Conservation (phyloP, 2,888 invertebrate genomes). For the Trichopria drosophilae region DNA sequence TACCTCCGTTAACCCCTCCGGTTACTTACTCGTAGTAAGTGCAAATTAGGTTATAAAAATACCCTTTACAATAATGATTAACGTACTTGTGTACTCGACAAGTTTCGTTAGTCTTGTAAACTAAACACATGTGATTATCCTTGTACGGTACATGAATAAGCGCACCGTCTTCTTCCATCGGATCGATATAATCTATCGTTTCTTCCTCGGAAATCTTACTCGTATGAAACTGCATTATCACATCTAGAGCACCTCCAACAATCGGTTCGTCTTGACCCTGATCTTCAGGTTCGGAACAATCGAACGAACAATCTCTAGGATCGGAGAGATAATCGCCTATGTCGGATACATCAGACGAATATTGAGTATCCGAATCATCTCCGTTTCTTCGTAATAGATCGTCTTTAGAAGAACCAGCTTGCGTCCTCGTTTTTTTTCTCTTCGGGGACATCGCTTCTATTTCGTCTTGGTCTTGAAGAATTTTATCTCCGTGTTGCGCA, state of each 20-base stretch:
- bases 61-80: constrained; percentile 51
- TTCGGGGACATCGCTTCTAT: constrained; percentile 4
- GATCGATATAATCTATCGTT: constrained; percentile 51
- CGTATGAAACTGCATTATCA: constrained; percentile 53
- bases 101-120: constrained; percentile 64
- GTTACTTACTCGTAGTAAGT: constrained; percentile 49
- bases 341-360: constrained; percentile 47
- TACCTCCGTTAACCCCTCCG: too few species aligned
- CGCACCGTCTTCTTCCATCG: constrained; percentile 55
- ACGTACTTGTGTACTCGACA: constrained; percentile 51
- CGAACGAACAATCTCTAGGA: constrained; percentile 38
- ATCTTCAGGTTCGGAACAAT: constrained; percentile 40
- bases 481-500: background rate
- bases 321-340: constrained; percentile 49
- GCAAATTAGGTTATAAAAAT: constrained; percentile 53
- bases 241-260: constrained; percentile 43
- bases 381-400: constrained; percentile 26
- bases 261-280: constrained; percentile 10
- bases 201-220: constrained; percentile 36
- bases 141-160: constrained; percentile 67
- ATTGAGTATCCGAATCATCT: constrained; percentile 39
- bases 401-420: constrained; percentile 1
- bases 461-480: background rate
- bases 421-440: constrained; percentile 26
- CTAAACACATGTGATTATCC: constrained; percentile 71